Evolutionary conservation across 2,888 invertebrate genomes (phyloP), one percentile per base, ranked within the genome.

Genomic region (Thecophora atra): DNA sequence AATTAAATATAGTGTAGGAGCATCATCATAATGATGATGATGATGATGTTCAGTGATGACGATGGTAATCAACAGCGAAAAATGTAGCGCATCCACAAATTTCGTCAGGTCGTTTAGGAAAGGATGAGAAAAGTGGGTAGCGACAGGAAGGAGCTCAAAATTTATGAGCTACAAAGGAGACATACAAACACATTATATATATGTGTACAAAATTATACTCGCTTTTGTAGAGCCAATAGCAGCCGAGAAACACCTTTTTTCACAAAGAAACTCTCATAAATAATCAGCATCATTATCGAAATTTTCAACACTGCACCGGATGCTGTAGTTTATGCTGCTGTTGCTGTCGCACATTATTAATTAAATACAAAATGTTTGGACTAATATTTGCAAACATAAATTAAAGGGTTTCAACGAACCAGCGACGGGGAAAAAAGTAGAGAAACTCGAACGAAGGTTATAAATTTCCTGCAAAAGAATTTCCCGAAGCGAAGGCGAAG

Each of bases 341-440:
- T 68, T 68, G 58, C 30, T 60, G 60, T 30, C 24, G 58, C n/a
- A 47, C 58, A 75, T 78, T 79, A 81, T 81, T 81, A 82, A 81
- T 82, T 81, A 81, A 81, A 81, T 81, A 81, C 79, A 80, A 81
- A 82, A 81, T 81, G 81, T 81, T 82, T 81, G 79, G 81, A 79
- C 81, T 80, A 81, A 81, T 82, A 81, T 79, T 81, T 80, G 80
- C 76, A 77, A 54, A 75, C 82, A 81, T 79, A 77, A 82, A 81
- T 79, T 76, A 7, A 60, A 60, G 47, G 37, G 37, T 28, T 51
- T 26, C 65, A 26, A 11, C 26, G 26, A 19, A 5, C 51, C 17
- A 17, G 37, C 8, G 26, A 52, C 17, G n/a, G n/a, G 26, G n/a
- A 54, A n/a, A 15, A 60, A 37, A 37, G 37, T 8, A 37, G 37